Conservation (phyloP, 2,888 invertebrate genomes). For the Cremastinae sp. region DNA sequence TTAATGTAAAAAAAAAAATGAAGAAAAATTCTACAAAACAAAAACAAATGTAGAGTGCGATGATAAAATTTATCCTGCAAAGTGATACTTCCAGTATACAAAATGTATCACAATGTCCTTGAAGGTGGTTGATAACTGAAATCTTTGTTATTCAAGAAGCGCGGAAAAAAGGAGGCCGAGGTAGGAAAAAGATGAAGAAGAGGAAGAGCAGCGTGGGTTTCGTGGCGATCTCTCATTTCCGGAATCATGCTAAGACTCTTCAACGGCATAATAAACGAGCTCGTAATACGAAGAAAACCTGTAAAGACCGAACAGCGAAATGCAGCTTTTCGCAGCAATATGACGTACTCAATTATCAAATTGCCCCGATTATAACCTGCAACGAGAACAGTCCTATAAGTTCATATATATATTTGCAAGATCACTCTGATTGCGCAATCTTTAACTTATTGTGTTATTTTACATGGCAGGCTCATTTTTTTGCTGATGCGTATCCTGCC, state of each 20-base stretch:
- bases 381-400: neutral
- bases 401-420: neutral
- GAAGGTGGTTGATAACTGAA: conserved; percentile 29
- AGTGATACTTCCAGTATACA: conserved; percentile 10
- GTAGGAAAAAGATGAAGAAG: too few species aligned
- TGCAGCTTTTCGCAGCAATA: conserved; percentile 54
- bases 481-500: neutral
- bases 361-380: conserved; percentile 49
- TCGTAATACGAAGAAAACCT: conserved; percentile 29
- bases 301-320: conserved; percentile 7
- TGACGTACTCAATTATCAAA: conserved; percentile 58
- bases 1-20: too few species aligned
- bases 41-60: neutral
- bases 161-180: conserved; percentile 41
- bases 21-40: conserved; percentile 6
- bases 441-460: conserved; percentile 9
- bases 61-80: conserved; percentile 15
- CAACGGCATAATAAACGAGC: conserved; percentile 16
- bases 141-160: conserved; percentile 40
- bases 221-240: conserved; percentile 61
- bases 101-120: conserved; percentile 34
- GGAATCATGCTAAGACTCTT: conserved; percentile 55
- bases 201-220: conserved; percentile 52
- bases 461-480: neutral
- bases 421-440: conserved; percentile 46